phyloP scores from a whole-genome alignment of 2,797 vertebrate genomes.

The Manis crassicaudata region DNA sequence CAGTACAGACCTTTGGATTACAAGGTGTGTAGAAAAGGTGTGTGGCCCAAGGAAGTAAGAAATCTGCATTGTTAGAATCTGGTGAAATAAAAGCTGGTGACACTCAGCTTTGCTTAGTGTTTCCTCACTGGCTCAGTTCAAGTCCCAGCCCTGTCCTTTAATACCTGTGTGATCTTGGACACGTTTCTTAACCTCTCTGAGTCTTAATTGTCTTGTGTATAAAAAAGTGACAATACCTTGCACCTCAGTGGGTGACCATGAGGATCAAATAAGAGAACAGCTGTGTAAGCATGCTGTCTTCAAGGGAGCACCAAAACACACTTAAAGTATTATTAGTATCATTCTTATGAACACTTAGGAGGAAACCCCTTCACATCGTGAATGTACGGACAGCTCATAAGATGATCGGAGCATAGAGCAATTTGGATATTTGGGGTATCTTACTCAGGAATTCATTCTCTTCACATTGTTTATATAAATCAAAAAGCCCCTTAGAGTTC shows the following conservation, averaged over 20 bases:
- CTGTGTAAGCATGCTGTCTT: not conserved
- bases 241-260: not conserved
- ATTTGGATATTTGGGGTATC: not conserved
- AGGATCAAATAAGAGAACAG: not conserved
- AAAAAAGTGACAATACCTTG: not conserved
- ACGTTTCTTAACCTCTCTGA: slow-evolving; percentile 42
- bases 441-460: not conserved
- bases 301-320: not conserved
- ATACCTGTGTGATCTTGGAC: not conserved
- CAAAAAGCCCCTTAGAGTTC: not conserved
- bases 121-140: slow-evolving; percentile 2
- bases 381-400: not conserved
- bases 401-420: not conserved
- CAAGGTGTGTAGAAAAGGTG: not conserved
- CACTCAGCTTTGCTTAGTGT: not conserved
- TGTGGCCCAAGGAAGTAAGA: not conserved
- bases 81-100: slow-evolving; percentile 8
- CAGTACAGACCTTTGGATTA: not conserved
- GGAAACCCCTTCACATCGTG: not conserved
- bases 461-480: not conserved
- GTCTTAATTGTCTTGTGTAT: not conserved
- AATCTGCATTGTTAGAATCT: not conserved
- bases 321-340: not conserved
- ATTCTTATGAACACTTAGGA: not conserved
- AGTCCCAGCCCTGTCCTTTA: not conserved